Conservation (phyloP, 2,888 invertebrate species). For the Liposcelis brunnea region DNA sequence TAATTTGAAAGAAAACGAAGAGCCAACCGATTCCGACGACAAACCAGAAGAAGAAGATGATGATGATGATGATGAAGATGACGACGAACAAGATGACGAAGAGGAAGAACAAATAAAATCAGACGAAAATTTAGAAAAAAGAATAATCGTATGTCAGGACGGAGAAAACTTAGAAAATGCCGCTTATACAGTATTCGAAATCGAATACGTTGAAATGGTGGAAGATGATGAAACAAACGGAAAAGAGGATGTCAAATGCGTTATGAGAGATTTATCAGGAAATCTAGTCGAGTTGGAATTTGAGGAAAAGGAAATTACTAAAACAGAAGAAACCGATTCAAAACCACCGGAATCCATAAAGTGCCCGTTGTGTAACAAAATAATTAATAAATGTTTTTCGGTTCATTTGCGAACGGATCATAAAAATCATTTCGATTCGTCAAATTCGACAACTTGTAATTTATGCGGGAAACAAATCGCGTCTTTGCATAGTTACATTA, state of each 20-base stretch:
- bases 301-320: background rate
- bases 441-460: no score
- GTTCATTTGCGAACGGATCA: background rate
- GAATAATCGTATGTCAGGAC: slow-evolving; percentile 9
- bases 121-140: slow-evolving; percentile 7
- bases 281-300: background rate
- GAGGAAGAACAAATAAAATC: slow-evolving; percentile 5
- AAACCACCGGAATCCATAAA: background rate
- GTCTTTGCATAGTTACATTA: no score
- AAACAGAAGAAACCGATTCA: background rate
- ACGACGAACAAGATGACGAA: no score
- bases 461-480: no score
- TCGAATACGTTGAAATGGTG: slow-evolving; percentile 1
- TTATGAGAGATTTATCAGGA: background rate
- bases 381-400: background rate
- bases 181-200: background rate
- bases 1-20: background rate
- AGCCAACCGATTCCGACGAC: slow-evolving; percentile 6
- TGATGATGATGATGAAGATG: background rate
- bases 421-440: background rate
- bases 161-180: background rate
- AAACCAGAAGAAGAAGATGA: no score
- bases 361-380: slow-evolving; percentile 2
- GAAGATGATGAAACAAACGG: background rate
- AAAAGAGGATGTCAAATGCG: background rate